Evolutionary conservation across 2,113 vertebrate genomes (phyloP), one percentile per base, ranked within the genome.

Genomic region (Planiliza haematocheilus): DNA sequence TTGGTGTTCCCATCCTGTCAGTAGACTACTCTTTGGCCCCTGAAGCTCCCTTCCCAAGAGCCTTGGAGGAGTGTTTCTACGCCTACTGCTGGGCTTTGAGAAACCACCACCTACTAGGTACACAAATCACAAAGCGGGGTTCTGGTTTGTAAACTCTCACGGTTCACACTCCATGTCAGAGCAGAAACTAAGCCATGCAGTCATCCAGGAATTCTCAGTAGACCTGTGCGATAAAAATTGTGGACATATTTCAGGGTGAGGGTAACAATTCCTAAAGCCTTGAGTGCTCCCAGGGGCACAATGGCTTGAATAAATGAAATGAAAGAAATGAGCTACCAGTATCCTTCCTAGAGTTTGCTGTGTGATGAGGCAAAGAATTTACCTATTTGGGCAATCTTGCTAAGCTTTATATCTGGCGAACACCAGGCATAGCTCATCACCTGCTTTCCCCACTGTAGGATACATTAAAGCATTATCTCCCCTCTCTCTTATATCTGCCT

Each of bases 1-100:
- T 97, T 68, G 93, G 92, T 0, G 93, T 91, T 7, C 96, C 96
- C n/a, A 93, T 97, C 77, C 82, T 97, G 65, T 97, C 96, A 8
- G 93, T 97, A 10, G 96, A 97, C 81, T 97, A 97, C 83, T 97
- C 96, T 1, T 88, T 97, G 74, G 95, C 96, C 2, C 96, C 96
- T 0, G 96, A 97, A 79, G 95, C 95, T 1, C 96, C 96, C 1
- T 97, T 97, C 76, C 96, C 96, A 8, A 86, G 96, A 0, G 96
- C 96, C 0, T 89, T 98, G 48, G 96, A 98, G 69, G 96, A 98
- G 70, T 98, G 96, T 78, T 97, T 97, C 89, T 98, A 93, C 0
- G 95, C 95, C 43, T 98, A 97, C 90, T 97, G 96, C 91, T 97
- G 96, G 96, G 96, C 96, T 43, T 55, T 97, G 68, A 93, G 92